These are phyloP conservation scores for Phymorhynchus buccinoides DNA, from an alignment of 1,140 invertebrate species.

Conservation along the genomic window DNA sequence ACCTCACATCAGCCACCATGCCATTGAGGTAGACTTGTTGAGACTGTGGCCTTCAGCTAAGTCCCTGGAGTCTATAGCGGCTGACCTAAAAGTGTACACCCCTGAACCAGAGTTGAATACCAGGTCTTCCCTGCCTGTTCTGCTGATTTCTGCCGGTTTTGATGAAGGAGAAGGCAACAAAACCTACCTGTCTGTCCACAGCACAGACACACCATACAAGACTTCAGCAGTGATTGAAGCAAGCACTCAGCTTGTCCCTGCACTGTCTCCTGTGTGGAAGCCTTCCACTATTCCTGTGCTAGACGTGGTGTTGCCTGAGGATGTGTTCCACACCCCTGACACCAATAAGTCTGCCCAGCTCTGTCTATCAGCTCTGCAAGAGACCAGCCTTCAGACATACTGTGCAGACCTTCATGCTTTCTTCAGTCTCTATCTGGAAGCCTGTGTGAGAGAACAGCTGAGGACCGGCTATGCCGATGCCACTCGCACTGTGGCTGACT, in stretches of 20 bases:
- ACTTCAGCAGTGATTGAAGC: not conserved
- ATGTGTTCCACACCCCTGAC: slow-evolving; percentile 23
- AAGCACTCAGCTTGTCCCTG: not conserved
- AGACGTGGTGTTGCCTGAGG: slow-evolving; percentile 27
- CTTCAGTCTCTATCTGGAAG: slow-evolving; percentile 48
- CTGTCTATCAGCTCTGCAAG: slow-evolving; percentile 41
- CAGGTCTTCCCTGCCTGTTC: slow-evolving; percentile 8
- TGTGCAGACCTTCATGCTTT: slow-evolving; percentile 45
- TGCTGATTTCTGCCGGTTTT: slow-evolving; percentile 40
- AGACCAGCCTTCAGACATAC: slow-evolving; percentile 36
- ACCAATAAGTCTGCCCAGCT: slow-evolving; percentile 22
- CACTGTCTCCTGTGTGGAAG: slow-evolving; percentile 39
- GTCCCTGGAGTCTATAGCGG: slow-evolving; percentile 39
- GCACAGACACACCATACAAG: not conserved
- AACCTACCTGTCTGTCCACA: slow-evolving; percentile 22
- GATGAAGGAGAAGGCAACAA: slow-evolving; percentile 47
- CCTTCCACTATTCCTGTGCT: slow-evolving; percentile 52
- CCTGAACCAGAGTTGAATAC: slow-evolving; percentile 1
- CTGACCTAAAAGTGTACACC: slow-evolving; percentile 37
- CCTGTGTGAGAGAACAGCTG: slow-evolving; percentile 45
- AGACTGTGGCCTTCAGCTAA: slow-evolving; percentile 45
- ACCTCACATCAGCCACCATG: not conserved
- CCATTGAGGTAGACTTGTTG: slow-evolving; percentile 48
- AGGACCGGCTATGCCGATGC: slow-evolving; percentile 35
- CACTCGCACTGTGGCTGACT: slow-evolving; percentile 27